Evolutionary conservation across 1,140 invertebrate species (phyloP).

Genomic region (Drosophila ercepeae): DNA sequence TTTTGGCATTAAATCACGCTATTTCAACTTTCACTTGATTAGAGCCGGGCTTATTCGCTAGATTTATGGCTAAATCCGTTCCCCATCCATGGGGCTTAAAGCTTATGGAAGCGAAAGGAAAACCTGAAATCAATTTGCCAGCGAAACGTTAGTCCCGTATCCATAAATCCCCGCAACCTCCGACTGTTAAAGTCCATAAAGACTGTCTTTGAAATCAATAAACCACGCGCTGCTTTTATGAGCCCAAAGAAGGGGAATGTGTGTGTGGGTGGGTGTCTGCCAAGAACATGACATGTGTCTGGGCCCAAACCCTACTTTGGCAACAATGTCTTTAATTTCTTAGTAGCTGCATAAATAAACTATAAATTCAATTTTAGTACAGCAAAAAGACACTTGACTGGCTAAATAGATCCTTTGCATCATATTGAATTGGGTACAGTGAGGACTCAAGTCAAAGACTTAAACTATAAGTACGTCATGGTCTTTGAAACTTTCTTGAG

Average conservation of each 20-base stretch:
- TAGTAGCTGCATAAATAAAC: constrained; percentile 81
- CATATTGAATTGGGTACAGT: constrained; percentile 8
- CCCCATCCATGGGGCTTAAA: constrained; percentile 25
- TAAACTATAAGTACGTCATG: too few species aligned
- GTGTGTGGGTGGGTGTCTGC: constrained; percentile 26
- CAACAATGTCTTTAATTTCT: constrained; percentile 73
- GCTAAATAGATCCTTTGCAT: constrained; percentile 52
- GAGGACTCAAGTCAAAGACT: background rate
- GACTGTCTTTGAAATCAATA: constrained; percentile 75
- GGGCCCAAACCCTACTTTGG: constrained; percentile 39
- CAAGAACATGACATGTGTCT: constrained; percentile 67
- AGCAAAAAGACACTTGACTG: constrained; percentile 37
- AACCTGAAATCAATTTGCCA: constrained; percentile 69
- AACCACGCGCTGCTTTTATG: constrained; percentile 72
- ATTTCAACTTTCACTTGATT: constrained; percentile 74
- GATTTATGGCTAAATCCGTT: constrained; percentile 49
- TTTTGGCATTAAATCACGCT: constrained; percentile 51
- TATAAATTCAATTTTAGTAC: constrained; percentile 78
- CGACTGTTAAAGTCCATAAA: constrained; percentile 60
- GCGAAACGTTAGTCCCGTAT: constrained; percentile 1
- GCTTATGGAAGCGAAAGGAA: too few species aligned
- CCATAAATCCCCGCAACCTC: constrained; percentile 6
- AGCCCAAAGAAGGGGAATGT: constrained; percentile 33
- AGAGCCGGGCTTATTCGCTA: constrained; percentile 53
- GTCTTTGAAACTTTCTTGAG: too few species aligned